Evolutionary conservation across 2,888 invertebrate species (phyloP).

Genomic region (Xanthia icteritia): DNA sequence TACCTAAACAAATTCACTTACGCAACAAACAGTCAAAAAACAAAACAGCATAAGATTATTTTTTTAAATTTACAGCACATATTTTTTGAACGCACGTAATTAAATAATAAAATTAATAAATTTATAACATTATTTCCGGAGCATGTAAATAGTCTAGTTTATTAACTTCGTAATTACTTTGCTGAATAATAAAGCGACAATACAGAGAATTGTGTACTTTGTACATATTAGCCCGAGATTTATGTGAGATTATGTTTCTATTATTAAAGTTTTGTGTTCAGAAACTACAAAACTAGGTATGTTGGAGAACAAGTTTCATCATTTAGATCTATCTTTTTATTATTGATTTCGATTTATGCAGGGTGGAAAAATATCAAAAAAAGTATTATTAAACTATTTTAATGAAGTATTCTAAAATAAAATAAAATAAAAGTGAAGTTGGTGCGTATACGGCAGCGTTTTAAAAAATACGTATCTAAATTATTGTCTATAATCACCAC

Average conservation of each 20-base stretch:
- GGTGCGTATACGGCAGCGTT: not conserved
- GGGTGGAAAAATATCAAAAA: not conserved
- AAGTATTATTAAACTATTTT: not conserved
- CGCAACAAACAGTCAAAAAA: not conserved
- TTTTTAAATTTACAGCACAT: conserved; percentile 8
- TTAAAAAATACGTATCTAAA: not conserved
- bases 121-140: conserved; percentile 33
- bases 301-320: not conserved
- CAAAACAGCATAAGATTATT: conserved; percentile 19
- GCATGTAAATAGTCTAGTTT: conserved; percentile 44
- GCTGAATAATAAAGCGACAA: conserved; percentile 53
- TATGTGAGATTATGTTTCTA: conserved; percentile 29
- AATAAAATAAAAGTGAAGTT: not conserved
- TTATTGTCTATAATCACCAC: not conserved
- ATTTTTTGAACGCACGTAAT: conserved; percentile 2
- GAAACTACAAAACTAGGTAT: too few species aligned
- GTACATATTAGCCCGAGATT: conserved; percentile 39
- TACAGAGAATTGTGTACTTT: conserved; percentile 44
- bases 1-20: conserved; percentile 2
- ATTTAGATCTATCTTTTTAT: not conserved
- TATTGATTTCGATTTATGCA: not conserved
- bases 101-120: conserved; percentile 14
- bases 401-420: not conserved
- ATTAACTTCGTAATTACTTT: conserved; percentile 52
- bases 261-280: too few species aligned